A percentile compares a stretch with the other conserved stretches of the same genome.
Evolutionary conservation across 1,140 invertebrate species (phyloP).

Genomic region (Drosophila azteca): DNA sequence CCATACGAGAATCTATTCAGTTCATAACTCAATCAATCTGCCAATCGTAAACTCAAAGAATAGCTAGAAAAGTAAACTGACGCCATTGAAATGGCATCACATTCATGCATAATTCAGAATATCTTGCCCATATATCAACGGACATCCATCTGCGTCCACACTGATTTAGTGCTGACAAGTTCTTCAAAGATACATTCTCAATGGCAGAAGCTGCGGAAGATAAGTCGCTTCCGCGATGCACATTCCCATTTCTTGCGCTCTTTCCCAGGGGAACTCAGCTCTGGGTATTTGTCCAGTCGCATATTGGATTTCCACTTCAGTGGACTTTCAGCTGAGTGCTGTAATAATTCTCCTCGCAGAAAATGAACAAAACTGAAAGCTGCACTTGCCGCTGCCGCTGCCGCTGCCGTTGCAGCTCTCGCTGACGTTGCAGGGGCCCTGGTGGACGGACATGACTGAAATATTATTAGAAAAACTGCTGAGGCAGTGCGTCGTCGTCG

Average conservation of each 20-base stretch:
- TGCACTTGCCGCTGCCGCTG: conserved; percentile 47
- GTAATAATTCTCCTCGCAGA: conserved; percentile 63
- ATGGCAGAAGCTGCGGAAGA: conserved; percentile 11
- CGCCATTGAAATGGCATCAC: no score
- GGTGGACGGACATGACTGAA: conserved; percentile 72
- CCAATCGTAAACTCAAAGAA: no score
- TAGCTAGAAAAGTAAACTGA: no score
- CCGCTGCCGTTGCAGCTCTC: conserved; percentile 49
- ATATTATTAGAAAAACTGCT: conserved; percentile 71
- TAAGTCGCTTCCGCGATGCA: conserved; percentile 13
- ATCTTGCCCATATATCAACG: conserved; percentile 36
- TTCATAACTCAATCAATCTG: no score
- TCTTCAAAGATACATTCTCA: conserved; percentile 37
- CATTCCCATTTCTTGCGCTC: neutral
- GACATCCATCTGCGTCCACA: conserved; percentile 24
- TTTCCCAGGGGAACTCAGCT: conserved; percentile 19
- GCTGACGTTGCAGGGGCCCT: conserved; percentile 44
- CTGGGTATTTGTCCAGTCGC: conserved; percentile 51
- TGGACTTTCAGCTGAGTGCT: conserved; percentile 56
- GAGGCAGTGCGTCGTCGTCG: conserved; percentile 62
- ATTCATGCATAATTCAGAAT: no score
- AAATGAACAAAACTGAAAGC: conserved; percentile 46
- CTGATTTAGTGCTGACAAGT: conserved; percentile 50
- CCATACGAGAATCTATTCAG: no score
- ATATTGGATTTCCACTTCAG: conserved; percentile 20